Evolutionary conservation across 1,140 invertebrate species (phyloP).

Genomic region (Drosophila equinoxialis): DNA sequence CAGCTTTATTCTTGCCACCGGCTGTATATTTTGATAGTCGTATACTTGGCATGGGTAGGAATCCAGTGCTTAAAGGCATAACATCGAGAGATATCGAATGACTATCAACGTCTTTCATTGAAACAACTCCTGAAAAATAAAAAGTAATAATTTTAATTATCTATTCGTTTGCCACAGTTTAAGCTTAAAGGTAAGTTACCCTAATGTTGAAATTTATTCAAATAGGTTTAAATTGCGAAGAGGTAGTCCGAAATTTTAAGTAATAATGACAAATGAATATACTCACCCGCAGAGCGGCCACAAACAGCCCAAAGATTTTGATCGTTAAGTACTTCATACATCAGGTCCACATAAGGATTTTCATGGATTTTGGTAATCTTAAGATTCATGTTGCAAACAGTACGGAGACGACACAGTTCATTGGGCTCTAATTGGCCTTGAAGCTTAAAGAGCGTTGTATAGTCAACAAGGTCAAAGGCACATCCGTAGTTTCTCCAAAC

Average conservation of each 20-base stretch:
- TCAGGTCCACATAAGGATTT: constrained; percentile 86
- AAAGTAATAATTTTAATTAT: neutral
- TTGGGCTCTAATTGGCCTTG: constrained; percentile 92
- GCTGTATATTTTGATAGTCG: constrained; percentile 96
- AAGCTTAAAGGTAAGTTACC: constrained; percentile 49
- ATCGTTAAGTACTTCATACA: constrained; percentile 96
- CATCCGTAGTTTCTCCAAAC: constrained; percentile 84
- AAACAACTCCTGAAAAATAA: constrained; percentile 89
- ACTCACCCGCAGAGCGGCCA: constrained; percentile 90
- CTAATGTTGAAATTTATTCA: constrained; percentile 60
- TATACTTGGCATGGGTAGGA: constrained; percentile 93
- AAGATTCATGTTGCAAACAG: constrained; percentile 93
- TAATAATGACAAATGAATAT: constrained; percentile 41
- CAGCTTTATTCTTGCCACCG: constrained; percentile 86
- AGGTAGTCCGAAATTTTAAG: constrained; percentile 47
- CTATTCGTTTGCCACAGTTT: constrained; percentile 33
- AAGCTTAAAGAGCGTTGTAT: constrained; percentile 92
- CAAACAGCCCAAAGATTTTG: constrained; percentile 96
- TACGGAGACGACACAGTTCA: constrained; percentile 94
- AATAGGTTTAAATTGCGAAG: constrained; percentile 53
- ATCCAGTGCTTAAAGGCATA: constrained; percentile 95
- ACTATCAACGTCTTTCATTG: constrained; percentile 88
- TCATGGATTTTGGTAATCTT: constrained; percentile 86
- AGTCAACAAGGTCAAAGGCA: constrained; percentile 85
- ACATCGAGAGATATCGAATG: constrained; percentile 93